A percentile compares a stretch with the other conserved stretches of the same genome.
Conservation (phyloP, 2,113 vertebrate genomes). For the Psophia crepitans region DNA sequence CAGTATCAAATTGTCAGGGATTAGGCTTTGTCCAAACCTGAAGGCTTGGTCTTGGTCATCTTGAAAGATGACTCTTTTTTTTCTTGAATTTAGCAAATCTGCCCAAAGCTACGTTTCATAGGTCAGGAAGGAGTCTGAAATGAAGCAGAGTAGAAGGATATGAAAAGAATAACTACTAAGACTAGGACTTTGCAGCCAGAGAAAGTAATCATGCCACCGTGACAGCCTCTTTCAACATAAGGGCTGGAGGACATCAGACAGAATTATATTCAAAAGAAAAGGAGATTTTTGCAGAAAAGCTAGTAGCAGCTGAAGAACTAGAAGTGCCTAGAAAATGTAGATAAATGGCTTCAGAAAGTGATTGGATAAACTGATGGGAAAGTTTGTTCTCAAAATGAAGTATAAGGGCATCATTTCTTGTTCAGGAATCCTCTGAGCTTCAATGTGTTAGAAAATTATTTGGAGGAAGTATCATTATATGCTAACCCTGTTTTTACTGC, state of each 20-base stretch:
- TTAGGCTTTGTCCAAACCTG: neutral
- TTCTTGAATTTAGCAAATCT: neutral
- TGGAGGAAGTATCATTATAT: neutral
- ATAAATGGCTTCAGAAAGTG: neutral
- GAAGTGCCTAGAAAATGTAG: neutral
- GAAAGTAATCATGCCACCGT: neutral
- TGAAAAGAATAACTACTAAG: neutral
- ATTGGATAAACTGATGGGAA: neutral
- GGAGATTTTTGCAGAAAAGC: neutral
- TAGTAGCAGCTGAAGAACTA: neutral
- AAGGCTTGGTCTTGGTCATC: neutral
- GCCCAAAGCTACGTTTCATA: neutral
- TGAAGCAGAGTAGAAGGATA: neutral
- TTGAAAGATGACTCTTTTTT: neutral
- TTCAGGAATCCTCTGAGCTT: neutral
- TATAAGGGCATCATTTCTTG: neutral
- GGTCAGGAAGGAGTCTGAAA: neutral
- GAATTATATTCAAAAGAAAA: neutral
- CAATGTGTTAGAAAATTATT: neutral
- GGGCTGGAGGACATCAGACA: neutral
- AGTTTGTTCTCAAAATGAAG: neutral
- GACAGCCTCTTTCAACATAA: neutral
- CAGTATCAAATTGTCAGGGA: neutral
- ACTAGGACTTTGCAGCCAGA: neutral
- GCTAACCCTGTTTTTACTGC: neutral